Conservation (phyloP, 2,888 invertebrate genomes). For the Agrenia bidenticulata region DNA sequence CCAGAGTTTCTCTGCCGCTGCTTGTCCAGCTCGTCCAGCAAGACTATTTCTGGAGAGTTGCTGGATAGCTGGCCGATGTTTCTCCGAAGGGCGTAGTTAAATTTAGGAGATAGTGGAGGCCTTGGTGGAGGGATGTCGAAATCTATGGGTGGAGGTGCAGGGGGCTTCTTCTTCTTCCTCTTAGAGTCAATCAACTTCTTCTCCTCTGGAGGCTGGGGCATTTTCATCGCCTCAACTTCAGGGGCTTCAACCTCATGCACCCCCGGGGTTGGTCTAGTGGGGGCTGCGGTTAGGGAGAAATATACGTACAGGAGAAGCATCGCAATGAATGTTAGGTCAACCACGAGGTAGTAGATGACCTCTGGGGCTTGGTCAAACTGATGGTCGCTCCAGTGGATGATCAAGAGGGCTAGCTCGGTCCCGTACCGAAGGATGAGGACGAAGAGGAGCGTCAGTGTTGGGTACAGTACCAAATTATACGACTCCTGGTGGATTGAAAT, state of each 20-base stretch:
- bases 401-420: slow-evolving; percentile 29
- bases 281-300: slow-evolving; percentile 30
- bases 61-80: slow-evolving; percentile 23
- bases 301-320: slow-evolving; percentile 34
- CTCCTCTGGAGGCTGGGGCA: background rate
- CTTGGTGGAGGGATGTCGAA: background rate
- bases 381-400: slow-evolving; percentile 36
- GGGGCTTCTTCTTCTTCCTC: slow-evolving; percentile 13
- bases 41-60: slow-evolving; percentile 8
- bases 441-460: slow-evolving; percentile 34
- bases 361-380: slow-evolving; percentile 22
- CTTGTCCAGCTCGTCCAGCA: slow-evolving; percentile 21
- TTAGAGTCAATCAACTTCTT: background rate
- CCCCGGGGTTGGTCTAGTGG: background rate
- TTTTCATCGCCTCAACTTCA: too few species aligned
- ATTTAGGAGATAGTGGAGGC: slow-evolving; percentile 25
- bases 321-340: slow-evolving; percentile 27
- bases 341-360: slow-evolving; percentile 22
- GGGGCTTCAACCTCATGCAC: too few species aligned
- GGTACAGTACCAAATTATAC: slow-evolving; percentile 34
- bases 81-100: slow-evolving; percentile 26
- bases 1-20: slow-evolving; percentile 23
- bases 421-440: slow-evolving; percentile 36
- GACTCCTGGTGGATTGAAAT: slow-evolving; percentile 26
- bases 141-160: slow-evolving; percentile 2